Evolutionary conservation across 30 jellyfish, hydroid and myxozoan species (phyloP), one percentile per base, ranked within the genome.

Genomic region (Nemopilema nomurai): DNA sequence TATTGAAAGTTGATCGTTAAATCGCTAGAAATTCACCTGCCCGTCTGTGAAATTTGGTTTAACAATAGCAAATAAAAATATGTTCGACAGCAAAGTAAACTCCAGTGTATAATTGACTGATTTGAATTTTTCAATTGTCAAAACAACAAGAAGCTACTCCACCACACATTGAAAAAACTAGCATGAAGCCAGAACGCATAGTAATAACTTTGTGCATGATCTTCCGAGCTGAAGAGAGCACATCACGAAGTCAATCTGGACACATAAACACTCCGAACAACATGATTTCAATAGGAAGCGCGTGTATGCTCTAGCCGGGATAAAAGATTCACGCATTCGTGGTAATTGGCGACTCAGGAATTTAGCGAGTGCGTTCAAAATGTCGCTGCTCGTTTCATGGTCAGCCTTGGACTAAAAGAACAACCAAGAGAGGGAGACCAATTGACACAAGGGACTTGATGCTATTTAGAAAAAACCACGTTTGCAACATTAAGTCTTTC

Each of bases 21-120:
- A 41, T 41, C 57, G 57, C 57, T 41, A 41, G 50, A 70, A 70
- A 70, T 70, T 28, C 80, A 70, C 80, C 80, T 70, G 80, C 28
- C 28, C 80, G 80, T 25, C 80, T 70, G 21, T 21, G 62, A 70
- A 70, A 70, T 70, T 70, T 19, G n/a, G 33, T 26, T 24, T 22
- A 28, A 70, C 80, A 70, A 70, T 70, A 24, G 80, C 0, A 70
- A 70, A 70, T 30, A 57, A 28, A 26, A 70, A 28, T 30, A 70
- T 24, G 64, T 70, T 30, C 50, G 17, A 17, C 62, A 16, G 26
- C 21, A 30, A 4, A 62, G 28, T 70, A 70, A 70, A 70, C n/a
- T 70, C 80, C 28, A 27, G 19, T 28, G 62, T 28, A 70, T 17
- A 70, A 70, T 26, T 28, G 80, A 70, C 80, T 70, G 64, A 70